A percentile compares a stretch with the other conserved stretches of the same genome.
Conservation (phyloP, 2,888 invertebrate species). For the Drosophila nr. medialis region DNA sequence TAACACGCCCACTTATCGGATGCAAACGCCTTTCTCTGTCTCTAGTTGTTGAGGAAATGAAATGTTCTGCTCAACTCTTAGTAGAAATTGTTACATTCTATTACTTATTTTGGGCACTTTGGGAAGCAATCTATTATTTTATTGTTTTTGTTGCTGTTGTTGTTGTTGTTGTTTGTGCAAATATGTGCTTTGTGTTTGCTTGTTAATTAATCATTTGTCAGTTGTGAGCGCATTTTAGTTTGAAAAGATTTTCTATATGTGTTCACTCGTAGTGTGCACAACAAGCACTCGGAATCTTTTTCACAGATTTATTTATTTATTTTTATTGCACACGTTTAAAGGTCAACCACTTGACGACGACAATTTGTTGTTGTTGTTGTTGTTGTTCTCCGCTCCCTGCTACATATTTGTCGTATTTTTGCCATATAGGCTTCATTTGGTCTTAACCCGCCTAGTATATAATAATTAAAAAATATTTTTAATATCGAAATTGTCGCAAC, state of each 20-base stretch:
- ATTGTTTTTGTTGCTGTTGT: conserved; percentile 9
- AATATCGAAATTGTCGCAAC: conserved; percentile 18
- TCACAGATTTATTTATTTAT: conserved; percentile 60
- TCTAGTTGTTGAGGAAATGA: conserved; percentile 34
- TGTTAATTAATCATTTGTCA: conserved; percentile 73
- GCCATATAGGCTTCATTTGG: conserved; percentile 23
- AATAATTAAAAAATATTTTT: conserved; percentile 3
- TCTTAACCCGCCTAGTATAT: conserved; percentile 11
- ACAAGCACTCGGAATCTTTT: conserved; percentile 30
- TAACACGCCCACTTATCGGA: conserved; percentile 23
- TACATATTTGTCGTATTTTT: conserved; percentile 20
- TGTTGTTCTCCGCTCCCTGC: conserved; percentile 11
- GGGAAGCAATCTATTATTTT: conserved; percentile 5
- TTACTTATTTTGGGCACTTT: conserved; percentile 42
- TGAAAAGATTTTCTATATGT: conserved; percentile 35
- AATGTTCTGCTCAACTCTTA: conserved; percentile 15
- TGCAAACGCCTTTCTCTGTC: conserved; percentile 13
- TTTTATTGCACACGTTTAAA: conserved; percentile 62
- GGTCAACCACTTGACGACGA: conserved; percentile 68
- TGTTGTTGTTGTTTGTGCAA: conserved; percentile 2
- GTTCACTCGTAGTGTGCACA: neutral
- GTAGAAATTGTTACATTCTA: conserved; percentile 12
- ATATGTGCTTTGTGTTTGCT: conserved; percentile 28
- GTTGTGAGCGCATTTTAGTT: conserved; percentile 29
- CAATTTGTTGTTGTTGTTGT: neutral